Conservation (phyloP, 35 echinoderm and acorn worm species). For the Hemicentrotus pulcherrimus region DNA sequence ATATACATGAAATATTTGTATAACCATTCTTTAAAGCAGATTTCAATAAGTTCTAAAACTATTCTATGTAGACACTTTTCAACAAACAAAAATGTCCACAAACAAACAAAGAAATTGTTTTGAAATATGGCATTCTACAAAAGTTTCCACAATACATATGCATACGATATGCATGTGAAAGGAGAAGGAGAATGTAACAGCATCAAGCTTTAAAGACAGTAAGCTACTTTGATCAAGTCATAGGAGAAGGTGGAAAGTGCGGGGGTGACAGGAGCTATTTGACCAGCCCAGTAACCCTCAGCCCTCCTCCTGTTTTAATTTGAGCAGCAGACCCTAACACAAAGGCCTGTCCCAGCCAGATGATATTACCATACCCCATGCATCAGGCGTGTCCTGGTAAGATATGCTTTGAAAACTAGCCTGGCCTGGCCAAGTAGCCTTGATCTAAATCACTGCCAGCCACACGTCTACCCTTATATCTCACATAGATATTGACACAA, state of each 20-base stretch:
- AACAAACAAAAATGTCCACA: too few relatives aligned
- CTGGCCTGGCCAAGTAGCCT: neutral
- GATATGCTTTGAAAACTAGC: neutral
- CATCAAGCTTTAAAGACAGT: neutral
- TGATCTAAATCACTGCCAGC: conserved; percentile 10
- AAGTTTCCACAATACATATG: too few relatives aligned
- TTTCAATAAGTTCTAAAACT: too few relatives aligned
- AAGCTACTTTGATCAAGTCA: neutral
- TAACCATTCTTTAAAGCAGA: too few relatives aligned
- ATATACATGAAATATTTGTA: too few relatives aligned
- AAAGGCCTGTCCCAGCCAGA: neutral
- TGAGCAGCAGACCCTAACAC: neutral
- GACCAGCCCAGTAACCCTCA: neutral
- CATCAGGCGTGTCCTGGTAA: neutral
- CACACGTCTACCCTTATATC: neutral
- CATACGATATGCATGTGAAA: neutral
- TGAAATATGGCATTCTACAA: too few relatives aligned
- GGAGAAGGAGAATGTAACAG: neutral
- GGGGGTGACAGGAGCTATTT: conserved; percentile 1
- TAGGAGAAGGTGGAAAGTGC: neutral
- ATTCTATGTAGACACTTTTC: too few relatives aligned
- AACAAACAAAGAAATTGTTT: too few relatives aligned
- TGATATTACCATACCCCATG: neutral
- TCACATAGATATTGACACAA: neutral
- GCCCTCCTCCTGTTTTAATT: conserved; percentile 9